A percentile compares a stretch with the other conserved stretches of the same genome.
Evolutionary conservation across 1,140 invertebrate genomes (phyloP).

Genomic region (Neodiprion pinetum): DNA sequence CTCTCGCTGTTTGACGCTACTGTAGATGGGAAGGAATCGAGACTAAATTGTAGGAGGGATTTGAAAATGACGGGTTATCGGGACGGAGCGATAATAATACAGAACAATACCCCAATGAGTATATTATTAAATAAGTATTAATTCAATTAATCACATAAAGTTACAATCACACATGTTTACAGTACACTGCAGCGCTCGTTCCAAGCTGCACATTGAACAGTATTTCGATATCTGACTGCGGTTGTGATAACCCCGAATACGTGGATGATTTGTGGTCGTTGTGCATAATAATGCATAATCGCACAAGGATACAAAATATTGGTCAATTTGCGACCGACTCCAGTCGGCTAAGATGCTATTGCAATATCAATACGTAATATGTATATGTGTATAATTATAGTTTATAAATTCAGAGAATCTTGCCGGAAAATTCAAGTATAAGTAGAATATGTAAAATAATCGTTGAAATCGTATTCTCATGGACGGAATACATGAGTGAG

Average conservation of each 20-base stretch:
- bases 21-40: no score
- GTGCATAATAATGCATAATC: background rate
- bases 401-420: no score
- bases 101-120: background rate
- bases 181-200: conserved; percentile 24
- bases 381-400: no score
- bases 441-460: no score
- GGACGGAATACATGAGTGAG: background rate
- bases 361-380: no score
- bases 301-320: background rate
- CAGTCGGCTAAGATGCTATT: no score
- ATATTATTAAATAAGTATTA: conserved; percentile 51
- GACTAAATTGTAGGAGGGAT: no score
- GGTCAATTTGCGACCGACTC: background rate
- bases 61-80: no score
- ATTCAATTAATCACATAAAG: conserved; percentile 49
- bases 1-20: no score
- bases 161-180: conserved; percentile 52
- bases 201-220: background rate
- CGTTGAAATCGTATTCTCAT: background rate
- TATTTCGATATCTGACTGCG: background rate
- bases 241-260: background rate
- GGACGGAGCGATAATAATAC: background rate
- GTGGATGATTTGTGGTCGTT: conserved; percentile 16
- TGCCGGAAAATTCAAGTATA: no score